Percentiles rank a stretch among this genome's conserved stretches.
phyloP scores from a whole-genome alignment of 2,797 vertebrate genomes.

The Mastacembelus armatus region DNA sequence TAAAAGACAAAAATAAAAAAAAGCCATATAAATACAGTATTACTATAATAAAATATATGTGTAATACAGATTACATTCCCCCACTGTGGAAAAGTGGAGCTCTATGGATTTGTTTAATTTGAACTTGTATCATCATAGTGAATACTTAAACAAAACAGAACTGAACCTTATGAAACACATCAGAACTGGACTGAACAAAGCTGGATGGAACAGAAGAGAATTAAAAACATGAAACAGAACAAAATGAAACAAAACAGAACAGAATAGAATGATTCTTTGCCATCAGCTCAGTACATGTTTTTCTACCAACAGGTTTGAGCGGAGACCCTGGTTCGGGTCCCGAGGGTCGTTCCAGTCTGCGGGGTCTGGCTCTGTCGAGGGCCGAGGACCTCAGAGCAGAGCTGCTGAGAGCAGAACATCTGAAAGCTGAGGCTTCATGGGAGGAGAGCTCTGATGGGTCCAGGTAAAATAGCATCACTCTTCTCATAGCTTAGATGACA shows the following conservation, averaged over 20 bases:
- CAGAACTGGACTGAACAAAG: background rate
- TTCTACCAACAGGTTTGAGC: constrained; percentile 57
- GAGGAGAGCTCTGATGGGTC: constrained; percentile 77
- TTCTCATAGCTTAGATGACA: constrained; percentile 43
- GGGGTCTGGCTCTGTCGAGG: constrained; percentile 69
- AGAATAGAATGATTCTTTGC: background rate
- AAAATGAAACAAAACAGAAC: too few relatives aligned
- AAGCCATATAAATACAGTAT: background rate
- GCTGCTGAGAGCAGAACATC: constrained; percentile 82
- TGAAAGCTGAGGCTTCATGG: constrained; percentile 83
- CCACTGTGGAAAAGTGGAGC: background rate
- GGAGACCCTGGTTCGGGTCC: constrained; percentile 63
- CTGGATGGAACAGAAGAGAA: background rate
- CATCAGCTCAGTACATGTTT: background rate
- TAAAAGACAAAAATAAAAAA: background rate
- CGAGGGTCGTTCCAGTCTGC: constrained; percentile 68
- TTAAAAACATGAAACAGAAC: too few relatives aligned
- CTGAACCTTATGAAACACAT: background rate
- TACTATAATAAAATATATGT: background rate
- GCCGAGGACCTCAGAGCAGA: constrained; percentile 83
- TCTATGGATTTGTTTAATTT: too few relatives aligned
- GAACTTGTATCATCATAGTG: background rate
- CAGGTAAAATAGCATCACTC: constrained; percentile 66
- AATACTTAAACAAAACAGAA: too few relatives aligned
- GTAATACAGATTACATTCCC: background rate